phyloP scores from a whole-genome alignment of 1,140 invertebrate species.

The Drosophila obscura region DNA sequence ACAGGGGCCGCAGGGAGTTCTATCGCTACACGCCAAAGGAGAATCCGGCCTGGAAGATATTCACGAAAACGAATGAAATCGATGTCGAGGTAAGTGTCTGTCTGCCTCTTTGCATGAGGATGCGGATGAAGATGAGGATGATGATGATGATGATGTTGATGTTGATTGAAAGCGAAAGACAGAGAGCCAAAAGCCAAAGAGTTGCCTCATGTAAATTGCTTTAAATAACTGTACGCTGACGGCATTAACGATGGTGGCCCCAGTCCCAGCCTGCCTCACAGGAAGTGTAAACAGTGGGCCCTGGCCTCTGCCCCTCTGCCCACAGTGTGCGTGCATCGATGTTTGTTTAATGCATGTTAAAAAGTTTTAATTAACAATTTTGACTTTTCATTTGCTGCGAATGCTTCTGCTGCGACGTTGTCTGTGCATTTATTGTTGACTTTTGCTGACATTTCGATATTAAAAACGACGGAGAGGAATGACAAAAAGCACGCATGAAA shows the following conservation, averaged over 20 bases:
- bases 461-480: constrained; percentile 31
- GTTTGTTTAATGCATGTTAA: constrained; percentile 78
- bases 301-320: neutral
- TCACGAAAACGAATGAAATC: constrained; percentile 88
- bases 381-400: constrained; percentile 67
- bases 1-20: constrained; percentile 88
- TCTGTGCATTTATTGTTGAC: constrained; percentile 63
- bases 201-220: constrained; percentile 60
- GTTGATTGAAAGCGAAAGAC: constrained; percentile 45
- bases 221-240: constrained; percentile 56
- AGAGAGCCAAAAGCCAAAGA: constrained; percentile 14
- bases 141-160: constrained; percentile 16
- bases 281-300: constrained; percentile 40
- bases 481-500: constrained; percentile 27
- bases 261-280: neutral
- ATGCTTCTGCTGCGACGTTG: neutral
- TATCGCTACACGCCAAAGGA: constrained; percentile 88
- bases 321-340: constrained; percentile 37
- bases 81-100: constrained; percentile 87
- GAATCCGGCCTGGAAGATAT: constrained; percentile 87
- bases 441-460: constrained; percentile 71
- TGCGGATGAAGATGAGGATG: no score
- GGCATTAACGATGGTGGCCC: constrained; percentile 46
- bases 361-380: constrained; percentile 82
- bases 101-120: neutral